Base-by-base conservation (phyloP, 2,113 vertebrate species). In the Vidua chalybeata region DNA sequence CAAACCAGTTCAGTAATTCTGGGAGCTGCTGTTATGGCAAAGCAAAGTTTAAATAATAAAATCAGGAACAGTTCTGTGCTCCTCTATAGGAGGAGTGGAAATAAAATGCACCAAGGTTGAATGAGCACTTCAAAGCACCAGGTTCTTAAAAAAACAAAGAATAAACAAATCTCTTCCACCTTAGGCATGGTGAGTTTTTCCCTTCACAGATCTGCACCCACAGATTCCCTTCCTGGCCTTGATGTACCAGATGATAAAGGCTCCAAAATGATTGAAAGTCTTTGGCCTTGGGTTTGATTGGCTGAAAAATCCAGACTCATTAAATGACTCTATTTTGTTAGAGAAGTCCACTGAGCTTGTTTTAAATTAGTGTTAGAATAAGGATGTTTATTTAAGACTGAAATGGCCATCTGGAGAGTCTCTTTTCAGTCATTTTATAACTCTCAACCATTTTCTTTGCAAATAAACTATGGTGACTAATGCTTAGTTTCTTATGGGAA, bases 381-480 rank as follows among this genome's bases (percentile, higher is more conserved):
- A 91, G 87, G 87, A 91, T 96, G 94, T 96, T 96, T 96, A 89
- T 85, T 96, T 94, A 94, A 93, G 84, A n/a, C 74, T 91, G 82
- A 69, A 93, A 84, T 77, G 82, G 90, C 90, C 95, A 93, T 94
- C 94, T 96, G 92, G 94, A 96, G 90, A 96, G 85, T 80, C 72
- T 95, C 89, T 91, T 94, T 91, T 86, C 93, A 94, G 91, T 85
- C 71, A 59, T 90, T 95, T 96, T 96, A 83, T 97, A 96, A 94
- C 89, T 94, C 66, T 93, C 74, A 80, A 69, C 84, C 87, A 35
- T 96, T 95, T 96, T 96, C 89, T 89, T 94, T 96, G 67, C 89
- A 96, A 96, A 95, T 96, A 96, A 94, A 96, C 87, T 87, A 20
- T 68, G 68, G 89, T 96, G 94, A 96, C 82, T 96, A 93, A 96